phyloP scores from a whole-genome alignment of 1,140 invertebrate genomes.

The Caenorhabditis latens region DNA sequence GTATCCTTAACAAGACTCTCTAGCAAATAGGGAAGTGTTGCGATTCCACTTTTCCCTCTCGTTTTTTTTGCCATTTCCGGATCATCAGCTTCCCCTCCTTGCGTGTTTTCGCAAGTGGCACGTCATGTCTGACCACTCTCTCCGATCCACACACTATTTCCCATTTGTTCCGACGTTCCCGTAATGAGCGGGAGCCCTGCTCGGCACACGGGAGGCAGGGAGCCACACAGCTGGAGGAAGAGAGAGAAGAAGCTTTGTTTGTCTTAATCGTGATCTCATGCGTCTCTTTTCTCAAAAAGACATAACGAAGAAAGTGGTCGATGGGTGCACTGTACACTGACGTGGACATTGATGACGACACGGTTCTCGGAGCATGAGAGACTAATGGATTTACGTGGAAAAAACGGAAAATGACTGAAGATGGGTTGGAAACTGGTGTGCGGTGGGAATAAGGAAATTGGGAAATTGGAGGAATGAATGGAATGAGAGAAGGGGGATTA shows the following conservation, averaged over 20 bases:
- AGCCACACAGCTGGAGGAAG: slow-evolving; percentile 14
- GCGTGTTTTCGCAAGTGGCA: slow-evolving; percentile 34
- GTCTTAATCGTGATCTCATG: slow-evolving; percentile 49
- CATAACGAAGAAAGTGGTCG: slow-evolving; percentile 10
- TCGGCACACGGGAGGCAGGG: background rate
- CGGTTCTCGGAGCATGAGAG: background rate
- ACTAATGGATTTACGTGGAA: slow-evolving; percentile 23
- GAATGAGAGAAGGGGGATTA: no score
- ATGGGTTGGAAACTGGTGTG: background rate
- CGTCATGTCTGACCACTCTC: slow-evolving; percentile 15
- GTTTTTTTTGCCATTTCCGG: slow-evolving; percentile 15
- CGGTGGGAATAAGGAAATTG: background rate
- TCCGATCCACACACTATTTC: background rate
- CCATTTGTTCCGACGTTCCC: slow-evolving; percentile 4
- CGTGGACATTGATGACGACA: slow-evolving; percentile 50
- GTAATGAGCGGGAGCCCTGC: slow-evolving; percentile 29
- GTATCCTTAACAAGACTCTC: no score
- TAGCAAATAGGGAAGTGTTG: slow-evolving; percentile 35
- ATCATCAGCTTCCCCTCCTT: slow-evolving; percentile 9
- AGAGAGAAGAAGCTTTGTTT: slow-evolving; percentile 30
- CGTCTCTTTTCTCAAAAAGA: background rate
- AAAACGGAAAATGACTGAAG: background rate
- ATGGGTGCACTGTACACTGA: slow-evolving; percentile 20
- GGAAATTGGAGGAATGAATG: no score
- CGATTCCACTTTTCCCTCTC: background rate